A percentile compares a stretch with the other conserved stretches of the same genome.
phyloP scores from a whole-genome alignment of 64 coral and sea anemone species.

The Actinia equina region DNA sequence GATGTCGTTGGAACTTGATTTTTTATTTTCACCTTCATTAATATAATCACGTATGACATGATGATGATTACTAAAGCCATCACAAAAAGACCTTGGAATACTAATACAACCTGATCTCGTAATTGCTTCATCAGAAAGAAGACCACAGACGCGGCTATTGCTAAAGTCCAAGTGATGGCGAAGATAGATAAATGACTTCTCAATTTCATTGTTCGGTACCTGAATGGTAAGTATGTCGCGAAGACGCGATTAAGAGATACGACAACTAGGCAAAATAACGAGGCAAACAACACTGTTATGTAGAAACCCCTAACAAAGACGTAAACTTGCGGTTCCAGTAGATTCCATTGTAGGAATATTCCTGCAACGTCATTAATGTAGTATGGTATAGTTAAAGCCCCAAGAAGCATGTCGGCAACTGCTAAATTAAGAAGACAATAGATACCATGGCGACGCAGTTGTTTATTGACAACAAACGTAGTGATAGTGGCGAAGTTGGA shows the following conservation, averaged over 20 bases:
- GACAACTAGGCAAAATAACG: background rate
- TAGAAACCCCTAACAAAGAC: background rate
- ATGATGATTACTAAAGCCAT: background rate
- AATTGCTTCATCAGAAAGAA: background rate
- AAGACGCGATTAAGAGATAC: slow-evolving; percentile 8
- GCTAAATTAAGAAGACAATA: slow-evolving; percentile 5
- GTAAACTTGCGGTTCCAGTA: background rate
- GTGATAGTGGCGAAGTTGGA: background rate
- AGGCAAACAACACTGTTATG: background rate
- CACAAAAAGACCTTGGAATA: background rate
- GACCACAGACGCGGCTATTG: background rate
- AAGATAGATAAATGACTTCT: background rate
- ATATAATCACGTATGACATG: background rate
- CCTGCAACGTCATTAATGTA: background rate
- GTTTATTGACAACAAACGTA: background rate
- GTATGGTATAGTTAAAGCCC: background rate
- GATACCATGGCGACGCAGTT: background rate
- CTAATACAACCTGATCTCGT: background rate
- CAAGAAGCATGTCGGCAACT: slow-evolving; percentile 10
- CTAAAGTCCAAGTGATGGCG: background rate
- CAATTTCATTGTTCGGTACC: background rate
- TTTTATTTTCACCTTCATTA: background rate
- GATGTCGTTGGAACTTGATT: background rate
- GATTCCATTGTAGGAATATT: background rate
- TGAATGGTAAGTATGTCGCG: background rate